phyloP scores from a whole-genome alignment of 2,888 invertebrate genomes.

The Acanthococcus lagerstroemiae region DNA sequence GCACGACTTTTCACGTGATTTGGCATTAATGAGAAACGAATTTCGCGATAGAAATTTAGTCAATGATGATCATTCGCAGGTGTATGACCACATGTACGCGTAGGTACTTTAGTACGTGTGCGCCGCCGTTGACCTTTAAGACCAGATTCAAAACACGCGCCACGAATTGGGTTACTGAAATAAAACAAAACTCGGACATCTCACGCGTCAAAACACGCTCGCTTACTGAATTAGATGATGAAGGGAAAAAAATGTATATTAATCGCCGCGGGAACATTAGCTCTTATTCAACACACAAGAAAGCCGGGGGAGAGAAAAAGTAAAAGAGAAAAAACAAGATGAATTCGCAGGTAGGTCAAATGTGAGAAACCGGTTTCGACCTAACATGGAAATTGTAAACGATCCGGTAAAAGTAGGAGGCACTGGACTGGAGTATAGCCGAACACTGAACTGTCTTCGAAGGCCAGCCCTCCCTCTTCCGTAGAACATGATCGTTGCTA shows the following conservation, averaged over 20 bases:
- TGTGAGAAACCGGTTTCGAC: slow-evolving; percentile 16
- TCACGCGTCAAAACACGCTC: not conserved
- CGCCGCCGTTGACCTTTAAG: too few relatives aligned
- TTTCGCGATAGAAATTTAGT: too few relatives aligned
- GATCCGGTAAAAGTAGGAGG: slow-evolving; percentile 30
- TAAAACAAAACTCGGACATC: not conserved
- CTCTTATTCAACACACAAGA: too few relatives aligned
- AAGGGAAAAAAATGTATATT: not conserved
- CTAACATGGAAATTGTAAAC: slow-evolving; percentile 27
- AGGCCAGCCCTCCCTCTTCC: not conserved
- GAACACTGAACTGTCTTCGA: slow-evolving; percentile 24
- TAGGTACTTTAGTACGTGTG: too few relatives aligned
- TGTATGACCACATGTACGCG: too few relatives aligned
- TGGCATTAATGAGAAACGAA: too few relatives aligned
- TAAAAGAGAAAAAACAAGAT: slow-evolving; percentile 17
- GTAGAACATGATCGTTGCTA: slow-evolving; percentile 8
- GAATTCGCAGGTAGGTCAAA: slow-evolving; percentile 25
- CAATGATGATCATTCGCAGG: too few relatives aligned
- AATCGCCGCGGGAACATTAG: not conserved
- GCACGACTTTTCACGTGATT: too few relatives aligned
- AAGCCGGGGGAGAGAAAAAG: not conserved
- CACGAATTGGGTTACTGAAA: not conserved
- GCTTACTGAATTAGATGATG: not conserved
- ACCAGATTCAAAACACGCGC: not conserved
- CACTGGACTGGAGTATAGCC: slow-evolving; percentile 20